phyloP scores from a whole-genome alignment of 1,140 invertebrate species.

The Rhyacophila brunnea region DNA sequence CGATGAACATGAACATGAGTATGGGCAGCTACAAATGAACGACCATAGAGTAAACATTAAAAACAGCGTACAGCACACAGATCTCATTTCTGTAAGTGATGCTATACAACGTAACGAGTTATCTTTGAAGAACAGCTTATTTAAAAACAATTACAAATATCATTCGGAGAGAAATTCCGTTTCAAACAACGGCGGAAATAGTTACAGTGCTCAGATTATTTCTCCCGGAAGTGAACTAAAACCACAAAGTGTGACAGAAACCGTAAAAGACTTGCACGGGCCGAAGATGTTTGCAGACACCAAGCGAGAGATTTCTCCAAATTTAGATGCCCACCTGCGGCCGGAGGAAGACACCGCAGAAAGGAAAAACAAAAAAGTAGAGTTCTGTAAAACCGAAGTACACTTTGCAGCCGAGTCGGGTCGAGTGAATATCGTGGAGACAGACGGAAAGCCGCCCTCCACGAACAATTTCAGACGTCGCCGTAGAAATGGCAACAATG shows the following conservation, averaged over 20 bases:
- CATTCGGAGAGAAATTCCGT: slow-evolving; percentile 10
- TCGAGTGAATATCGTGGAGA: slow-evolving; percentile 81
- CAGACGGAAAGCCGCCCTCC: slow-evolving; percentile 79
- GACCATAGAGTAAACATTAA: slow-evolving; percentile 30
- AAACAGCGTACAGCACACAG: slow-evolving; percentile 30
- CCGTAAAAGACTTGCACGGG: slow-evolving; percentile 32
- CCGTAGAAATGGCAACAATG: slow-evolving; percentile 52
- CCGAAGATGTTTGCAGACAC: slow-evolving; percentile 5
- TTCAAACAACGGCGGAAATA: not conserved
- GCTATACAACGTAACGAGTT: not conserved
- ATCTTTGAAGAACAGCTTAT: not conserved
- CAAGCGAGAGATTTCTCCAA: slow-evolving; percentile 2
- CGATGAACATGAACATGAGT: no score
- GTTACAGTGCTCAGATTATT: no score
- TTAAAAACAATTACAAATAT: slow-evolving; percentile 33
- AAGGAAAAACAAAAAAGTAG: slow-evolving; percentile 69
- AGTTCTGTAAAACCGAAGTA: slow-evolving; percentile 83
- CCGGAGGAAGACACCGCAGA: slow-evolving; percentile 36
- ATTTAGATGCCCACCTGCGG: not conserved
- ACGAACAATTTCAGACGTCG: slow-evolving; percentile 73
- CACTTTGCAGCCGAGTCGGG: slow-evolving; percentile 83
- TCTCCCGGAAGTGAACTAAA: not conserved
- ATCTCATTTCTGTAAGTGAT: not conserved
- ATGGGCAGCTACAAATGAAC: not conserved
- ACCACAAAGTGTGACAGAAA: not conserved